Base-by-base conservation (phyloP, 1,140 invertebrate genomes). In the Atta cephalotes region DNA sequence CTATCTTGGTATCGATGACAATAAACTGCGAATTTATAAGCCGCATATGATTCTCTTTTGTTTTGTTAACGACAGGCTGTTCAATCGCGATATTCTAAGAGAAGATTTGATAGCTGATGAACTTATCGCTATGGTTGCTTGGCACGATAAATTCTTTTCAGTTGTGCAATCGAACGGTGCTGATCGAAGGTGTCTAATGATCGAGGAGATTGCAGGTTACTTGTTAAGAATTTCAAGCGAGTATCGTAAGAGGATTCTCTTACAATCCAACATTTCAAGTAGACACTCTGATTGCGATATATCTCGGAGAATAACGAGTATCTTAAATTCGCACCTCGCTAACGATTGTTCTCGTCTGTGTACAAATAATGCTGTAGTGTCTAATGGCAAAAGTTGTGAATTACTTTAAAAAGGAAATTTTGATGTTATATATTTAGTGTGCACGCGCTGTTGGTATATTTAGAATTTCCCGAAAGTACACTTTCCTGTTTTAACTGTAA, bases 121-220 rank as follows among this genome's bases (percentile, higher is more conserved):
- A 56, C 66, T 72, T 74, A 62, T 72, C 70, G 56, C 68, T 31
- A 49, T 62, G 39, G 80, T 49, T 60, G 39, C 80, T 71, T 25
- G 25, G 53, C n/a, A 21, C 39, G 70, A 28, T 62, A 62, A 49
- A 62, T 65, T 76, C 70, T 60, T 49, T 84, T 76, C 56, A 60
- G 68, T 70, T 70, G 78, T 51, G 25, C 80, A 62, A 62, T 84
- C 68, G 68, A 74, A 45, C 80, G 56, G 68, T 74, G 35, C 58
- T 56, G 80, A 82, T 84, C 70, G 80, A 62, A 18, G 56, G 56
- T 74, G 45, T 51, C 70, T 76, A 62, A 76, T 76, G 80, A 84
- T 84, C 58, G 80, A 84, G 39, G 70, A 84, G 80, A 84, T 74
- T 84, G 80, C 80, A 35, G 70, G 70, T 84, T 76, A 76, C 80